Evolutionary conservation across 2,888 invertebrate species (phyloP), one percentile per base, ranked within the genome.

Genomic region (Formica aserva): DNA sequence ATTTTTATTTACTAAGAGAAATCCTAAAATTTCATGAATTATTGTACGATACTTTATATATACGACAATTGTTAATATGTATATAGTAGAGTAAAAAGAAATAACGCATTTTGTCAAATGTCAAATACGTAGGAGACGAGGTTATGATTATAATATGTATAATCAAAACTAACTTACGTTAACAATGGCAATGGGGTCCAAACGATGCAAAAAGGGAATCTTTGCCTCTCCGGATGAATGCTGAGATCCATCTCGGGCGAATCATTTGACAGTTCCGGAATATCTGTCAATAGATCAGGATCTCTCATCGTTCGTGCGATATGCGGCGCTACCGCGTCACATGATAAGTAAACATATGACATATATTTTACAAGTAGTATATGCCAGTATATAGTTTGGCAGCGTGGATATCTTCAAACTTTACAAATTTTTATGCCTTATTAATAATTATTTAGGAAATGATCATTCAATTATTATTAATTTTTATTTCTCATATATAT

Each of bases 171-270:
- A 26, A 95, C 96, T 95, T 95, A 97, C 97, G 98, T 98, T 91
- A 99, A 92, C 74, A 98, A 95, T 2, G 99, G 99, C 91, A 99
- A 98, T 0, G 99, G 99, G 1, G 99, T 99, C 99, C 99, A 99
- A 4, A 99, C 99, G 83, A 99, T 97, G 92, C 98, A 98, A 94
- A 96, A 98, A 0, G 99, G 99, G 95, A 97, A 99, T 92, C 97
- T 94, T 57, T 91, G 91, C 41, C 91, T 92, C 3, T 85, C 80
- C 2, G 91, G 89, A 86, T 94, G 91, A 78, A 94, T 88, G 15
- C 63, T 84, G 0, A 91, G 85, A 86, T 94, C 94, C 86, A 94
- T 90, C 3, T 83, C 84, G 18, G 87, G 71, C 45, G 77, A 80
- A 32, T 67, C 75, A 26, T 65, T 72, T 15, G 80, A 66, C 32